Percentiles rank a stretch among this genome's conserved stretches.
Conservation (phyloP, 2,797 vertebrate genomes). For the Simalia tracyae region DNA sequence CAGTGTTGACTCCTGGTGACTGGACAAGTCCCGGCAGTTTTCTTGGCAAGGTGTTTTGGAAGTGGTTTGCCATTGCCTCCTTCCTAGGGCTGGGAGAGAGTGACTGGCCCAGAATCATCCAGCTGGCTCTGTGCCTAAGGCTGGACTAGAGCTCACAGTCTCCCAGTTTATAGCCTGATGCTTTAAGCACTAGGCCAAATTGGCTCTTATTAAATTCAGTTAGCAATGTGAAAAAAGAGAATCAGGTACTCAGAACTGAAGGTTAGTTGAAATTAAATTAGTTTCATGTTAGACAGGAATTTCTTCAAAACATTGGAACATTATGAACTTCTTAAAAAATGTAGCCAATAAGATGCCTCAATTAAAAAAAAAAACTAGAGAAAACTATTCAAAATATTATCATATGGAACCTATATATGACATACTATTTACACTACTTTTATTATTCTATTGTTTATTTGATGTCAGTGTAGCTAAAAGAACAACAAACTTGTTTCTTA, state of each 20-base stretch:
- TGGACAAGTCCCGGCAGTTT: not conserved
- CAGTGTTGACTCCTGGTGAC: no score
- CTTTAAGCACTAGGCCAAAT: not conserved
- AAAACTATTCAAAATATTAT: not conserved
- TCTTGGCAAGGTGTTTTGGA: not conserved
- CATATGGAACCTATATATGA: no score
- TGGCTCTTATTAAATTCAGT: not conserved
- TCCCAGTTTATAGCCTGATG: not conserved
- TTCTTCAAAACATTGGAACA: not conserved
- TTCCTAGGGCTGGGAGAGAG: not conserved
- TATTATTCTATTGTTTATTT: not conserved
- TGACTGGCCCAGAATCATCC: not conserved
- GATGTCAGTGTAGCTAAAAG: not conserved
- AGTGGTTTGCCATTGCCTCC: not conserved
- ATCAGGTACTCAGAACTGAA: not conserved
- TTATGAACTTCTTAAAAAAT: not conserved
- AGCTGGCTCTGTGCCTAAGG: not conserved
- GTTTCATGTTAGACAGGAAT: no score
- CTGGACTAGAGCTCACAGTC: not conserved
- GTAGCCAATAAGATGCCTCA: not conserved
- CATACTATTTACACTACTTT: not conserved
- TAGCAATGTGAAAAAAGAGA: not conserved
- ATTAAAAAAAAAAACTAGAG: not conserved
- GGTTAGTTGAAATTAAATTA: not conserved
- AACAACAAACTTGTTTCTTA: not conserved